Percentiles rank a stretch among this genome's conserved stretches.
These are phyloP conservation scores for Rhagium mordax DNA, from an alignment of 2,888 invertebrate genomes.

Conservation along the genomic window DNA sequence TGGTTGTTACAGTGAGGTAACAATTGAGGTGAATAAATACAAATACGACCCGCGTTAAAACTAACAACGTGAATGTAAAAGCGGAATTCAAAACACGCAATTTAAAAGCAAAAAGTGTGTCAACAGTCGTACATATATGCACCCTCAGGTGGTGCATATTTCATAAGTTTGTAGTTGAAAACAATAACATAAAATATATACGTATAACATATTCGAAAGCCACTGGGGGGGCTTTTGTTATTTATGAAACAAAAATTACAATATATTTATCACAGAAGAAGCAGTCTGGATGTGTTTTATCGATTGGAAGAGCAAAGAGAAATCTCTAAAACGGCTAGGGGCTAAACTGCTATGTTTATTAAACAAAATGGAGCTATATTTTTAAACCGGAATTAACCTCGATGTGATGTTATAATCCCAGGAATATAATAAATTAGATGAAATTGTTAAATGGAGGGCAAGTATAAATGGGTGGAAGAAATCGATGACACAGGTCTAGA, in stretches of 20 bases:
- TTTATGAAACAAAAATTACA: not conserved
- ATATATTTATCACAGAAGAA: not conserved
- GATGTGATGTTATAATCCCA: slow-evolving; percentile 15
- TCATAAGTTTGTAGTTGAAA: slow-evolving; percentile 12
- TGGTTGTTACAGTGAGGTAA: not conserved
- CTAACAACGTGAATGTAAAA: not conserved
- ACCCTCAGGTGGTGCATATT: slow-evolving; percentile 11
- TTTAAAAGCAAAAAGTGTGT: not conserved
- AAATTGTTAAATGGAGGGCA: slow-evolving; percentile 21
- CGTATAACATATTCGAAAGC: not conserved
- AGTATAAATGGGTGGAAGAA: slow-evolving; percentile 17
- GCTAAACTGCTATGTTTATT: slow-evolving; percentile 2
- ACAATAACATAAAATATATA: slow-evolving; percentile 5
- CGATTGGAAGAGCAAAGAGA: not conserved
- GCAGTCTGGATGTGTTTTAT: not conserved
- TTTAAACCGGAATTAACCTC: not conserved
- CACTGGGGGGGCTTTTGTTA: not conserved
- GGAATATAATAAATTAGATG: slow-evolving; percentile 23
- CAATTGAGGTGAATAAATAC: not conserved
- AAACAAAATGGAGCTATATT: not conserved
- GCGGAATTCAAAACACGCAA: not conserved
- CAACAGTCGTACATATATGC: slow-evolving; percentile 3
- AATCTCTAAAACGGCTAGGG: not conserved
- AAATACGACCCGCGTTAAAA: not conserved
- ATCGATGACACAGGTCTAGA: slow-evolving; percentile 23